Conservation (phyloP, 2,888 invertebrate genomes). For the Amiota mariae region DNA sequence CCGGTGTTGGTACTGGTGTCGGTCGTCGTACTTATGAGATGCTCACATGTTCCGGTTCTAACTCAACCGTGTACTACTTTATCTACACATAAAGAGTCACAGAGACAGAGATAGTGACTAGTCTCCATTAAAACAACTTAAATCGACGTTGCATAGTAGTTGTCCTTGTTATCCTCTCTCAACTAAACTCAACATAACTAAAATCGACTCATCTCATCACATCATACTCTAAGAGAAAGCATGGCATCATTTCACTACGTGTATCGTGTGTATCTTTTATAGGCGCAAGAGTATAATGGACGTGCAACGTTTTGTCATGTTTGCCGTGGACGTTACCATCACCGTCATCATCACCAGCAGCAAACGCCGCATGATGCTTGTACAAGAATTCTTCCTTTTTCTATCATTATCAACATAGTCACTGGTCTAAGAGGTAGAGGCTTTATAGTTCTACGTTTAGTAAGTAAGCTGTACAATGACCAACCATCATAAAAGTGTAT, state of each 20-base stretch:
- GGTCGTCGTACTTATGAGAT: neutral
- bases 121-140: constrained; percentile 55
- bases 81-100: neutral
- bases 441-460: no score
- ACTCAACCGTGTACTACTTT: neutral
- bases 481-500: no score
- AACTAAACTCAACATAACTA: neutral
- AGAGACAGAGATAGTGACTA: neutral
- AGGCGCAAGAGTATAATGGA: neutral
- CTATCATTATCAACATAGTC: no score
- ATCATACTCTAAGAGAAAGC: no score
- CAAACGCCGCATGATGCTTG: no score
- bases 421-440: no score
- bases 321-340: no score
- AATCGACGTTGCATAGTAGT: constrained; percentile 42
- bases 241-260: no score
- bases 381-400: no score
- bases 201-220: neutral
- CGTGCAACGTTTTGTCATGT: constrained; percentile 10
- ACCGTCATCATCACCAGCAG: neutral
- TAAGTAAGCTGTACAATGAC: no score
- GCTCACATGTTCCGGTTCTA: neutral
- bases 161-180: constrained; percentile 4
- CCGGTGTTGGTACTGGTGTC: neutral
- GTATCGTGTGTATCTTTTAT: no score